phyloP scores from a whole-genome alignment of 92 coral and sea anemone genomes.

The Zoanthus sociatus region DNA sequence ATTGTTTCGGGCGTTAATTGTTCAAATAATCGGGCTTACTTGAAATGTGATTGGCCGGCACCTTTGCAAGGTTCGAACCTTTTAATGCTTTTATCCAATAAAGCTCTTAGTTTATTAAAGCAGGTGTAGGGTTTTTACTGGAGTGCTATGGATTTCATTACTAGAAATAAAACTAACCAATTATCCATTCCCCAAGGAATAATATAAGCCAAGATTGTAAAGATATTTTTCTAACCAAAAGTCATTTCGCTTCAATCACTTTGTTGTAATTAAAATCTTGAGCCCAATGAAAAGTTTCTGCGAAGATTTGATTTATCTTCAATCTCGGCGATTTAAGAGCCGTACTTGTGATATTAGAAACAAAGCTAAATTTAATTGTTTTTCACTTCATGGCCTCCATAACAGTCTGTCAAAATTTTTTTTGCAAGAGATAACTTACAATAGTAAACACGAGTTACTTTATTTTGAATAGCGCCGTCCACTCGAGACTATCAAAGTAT shows the following conservation, averaged over 20 bases:
- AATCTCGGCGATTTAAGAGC: conserved; percentile 19
- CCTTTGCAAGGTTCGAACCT: conserved; percentile 23
- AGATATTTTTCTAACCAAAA: conserved; percentile 38
- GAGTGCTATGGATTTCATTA: conserved; percentile 51
- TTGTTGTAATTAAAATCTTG: conserved; percentile 33
- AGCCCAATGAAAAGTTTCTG: conserved; percentile 24
- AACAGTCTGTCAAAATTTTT: conserved; percentile 35
- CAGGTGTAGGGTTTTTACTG: conserved; percentile 40
- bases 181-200: conserved; percentile 30
- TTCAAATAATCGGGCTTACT: conserved; percentile 52
- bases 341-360: conserved; percentile 34
- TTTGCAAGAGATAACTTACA: conserved; percentile 28
- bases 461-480: background rate
- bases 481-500: no score
- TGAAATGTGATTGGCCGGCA: conserved; percentile 54
- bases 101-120: conserved; percentile 21
- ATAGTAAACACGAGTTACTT: conserved; percentile 19
- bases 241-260: conserved; percentile 37
- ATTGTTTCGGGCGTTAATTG: conserved; percentile 72
- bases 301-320: conserved; percentile 29
- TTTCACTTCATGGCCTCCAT: conserved; percentile 37
- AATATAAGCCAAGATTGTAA: conserved; percentile 34
- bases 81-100: conserved; percentile 35
- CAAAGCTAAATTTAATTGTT: conserved; percentile 50
- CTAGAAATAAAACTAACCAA: conserved; percentile 48